Conservation (phyloP, 1,140 invertebrate genomes). For the Phymorhynchus buccinoides region DNA sequence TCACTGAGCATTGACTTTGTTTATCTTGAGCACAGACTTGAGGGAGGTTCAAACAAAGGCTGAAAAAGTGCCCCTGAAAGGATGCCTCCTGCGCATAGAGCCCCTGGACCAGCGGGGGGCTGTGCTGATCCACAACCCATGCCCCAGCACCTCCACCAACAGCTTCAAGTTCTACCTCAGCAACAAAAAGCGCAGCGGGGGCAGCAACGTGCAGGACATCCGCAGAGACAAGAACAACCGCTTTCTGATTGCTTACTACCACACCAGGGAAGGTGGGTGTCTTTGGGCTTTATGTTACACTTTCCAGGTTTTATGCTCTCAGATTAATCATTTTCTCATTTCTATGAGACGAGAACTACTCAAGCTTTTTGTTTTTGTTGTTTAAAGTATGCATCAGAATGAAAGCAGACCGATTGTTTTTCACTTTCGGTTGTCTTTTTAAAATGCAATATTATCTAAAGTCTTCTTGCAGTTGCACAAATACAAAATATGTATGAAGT, state of each 20-base stretch:
- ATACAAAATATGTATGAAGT: no score
- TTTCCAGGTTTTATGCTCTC: background rate
- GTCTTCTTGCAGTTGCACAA: no score
- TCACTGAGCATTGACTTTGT: no score
- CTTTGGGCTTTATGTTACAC: background rate
- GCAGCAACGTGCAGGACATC: background rate
- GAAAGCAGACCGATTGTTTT: background rate
- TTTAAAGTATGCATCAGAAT: no score
- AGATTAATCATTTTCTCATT: background rate
- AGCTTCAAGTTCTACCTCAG: slow-evolving; percentile 22
- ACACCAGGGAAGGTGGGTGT: slow-evolving; percentile 12
- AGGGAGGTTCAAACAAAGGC: background rate
- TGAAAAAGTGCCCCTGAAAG: slow-evolving; percentile 4
- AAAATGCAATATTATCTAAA: background rate
- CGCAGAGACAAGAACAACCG: background rate
- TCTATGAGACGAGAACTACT: background rate
- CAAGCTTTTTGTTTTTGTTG: background rate
- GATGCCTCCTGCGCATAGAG: background rate
- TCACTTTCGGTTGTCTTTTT: background rate
- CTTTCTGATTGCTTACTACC: slow-evolving; percentile 13
- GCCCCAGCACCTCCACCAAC: background rate
- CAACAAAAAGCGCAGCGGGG: slow-evolving; percentile 21
- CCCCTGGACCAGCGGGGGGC: background rate
- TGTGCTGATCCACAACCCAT: background rate
- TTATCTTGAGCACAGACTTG: background rate